These are phyloP conservation scores for Myiotriccus ornatus DNA, from an alignment of 2,797 vertebrate species.

Conservation along the genomic window DNA sequence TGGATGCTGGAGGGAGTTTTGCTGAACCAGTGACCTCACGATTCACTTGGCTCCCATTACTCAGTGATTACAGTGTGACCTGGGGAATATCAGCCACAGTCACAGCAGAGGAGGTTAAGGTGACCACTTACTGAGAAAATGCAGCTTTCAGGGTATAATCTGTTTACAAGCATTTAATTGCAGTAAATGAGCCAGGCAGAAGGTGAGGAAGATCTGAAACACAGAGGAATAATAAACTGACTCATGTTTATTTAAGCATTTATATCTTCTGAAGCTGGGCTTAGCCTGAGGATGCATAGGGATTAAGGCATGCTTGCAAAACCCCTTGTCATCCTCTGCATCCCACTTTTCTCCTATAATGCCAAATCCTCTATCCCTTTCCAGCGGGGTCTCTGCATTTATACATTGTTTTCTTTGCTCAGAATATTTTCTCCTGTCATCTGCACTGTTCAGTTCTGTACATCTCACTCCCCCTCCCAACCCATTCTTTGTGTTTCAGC, in stretches of 20 bases:
- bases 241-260: conserved; percentile 59
- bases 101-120: conserved; percentile 14
- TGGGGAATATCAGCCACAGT: neutral
- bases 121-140: conserved; percentile 45
- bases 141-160: conserved; percentile 49
- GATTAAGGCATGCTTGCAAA: conserved; percentile 8
- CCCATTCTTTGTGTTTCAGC: neutral
- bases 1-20: neutral
- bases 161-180: conserved; percentile 64
- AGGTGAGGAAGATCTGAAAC: conserved; percentile 59
- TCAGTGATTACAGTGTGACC: conserved; percentile 6
- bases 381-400: neutral
- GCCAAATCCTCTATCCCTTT: neutral
- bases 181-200: conserved; percentile 60
- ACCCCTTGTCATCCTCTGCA: neutral
- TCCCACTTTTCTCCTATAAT: neutral
- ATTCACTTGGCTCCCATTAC: neutral
- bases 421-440: neutral
- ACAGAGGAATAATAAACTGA: conserved; percentile 58
- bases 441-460: neutral
- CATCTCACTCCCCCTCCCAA: neutral
- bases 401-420: neutral
- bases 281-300: neutral
- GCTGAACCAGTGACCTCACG: neutral
- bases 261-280: conserved; percentile 12